Percentiles rank a stretch among this genome's conserved stretches.
These are phyloP conservation scores for Drosophila sp. DNA, from an alignment of 1,140 invertebrate species.

Conservation along the genomic window DNA sequence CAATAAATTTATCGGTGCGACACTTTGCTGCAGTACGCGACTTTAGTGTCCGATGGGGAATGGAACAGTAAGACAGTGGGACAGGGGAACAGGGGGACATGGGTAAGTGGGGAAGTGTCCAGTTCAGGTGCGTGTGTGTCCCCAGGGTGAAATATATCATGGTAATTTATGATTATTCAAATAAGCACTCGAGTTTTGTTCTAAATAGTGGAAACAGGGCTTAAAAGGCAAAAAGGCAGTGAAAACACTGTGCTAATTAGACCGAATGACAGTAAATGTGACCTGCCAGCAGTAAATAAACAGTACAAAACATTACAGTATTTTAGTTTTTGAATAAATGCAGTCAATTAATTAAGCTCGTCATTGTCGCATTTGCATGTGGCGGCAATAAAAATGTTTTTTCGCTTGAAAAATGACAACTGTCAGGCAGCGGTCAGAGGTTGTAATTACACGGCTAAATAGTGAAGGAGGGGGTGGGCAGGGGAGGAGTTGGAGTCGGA, in stretches of 20 bases:
- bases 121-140: conserved; percentile 33
- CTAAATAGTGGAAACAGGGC: conserved; percentile 19
- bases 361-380: conserved; percentile 76
- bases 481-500: too few relatives aligned
- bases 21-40: conserved; percentile 63
- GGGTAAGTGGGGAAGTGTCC: conserved; percentile 10
- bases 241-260: conserved; percentile 58
- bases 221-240: background rate
- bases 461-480: background rate
- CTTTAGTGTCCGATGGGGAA: conserved; percentile 5
- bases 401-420: conserved; percentile 75
- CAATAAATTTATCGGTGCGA: conserved; percentile 65
- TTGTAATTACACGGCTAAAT: conserved; percentile 61
- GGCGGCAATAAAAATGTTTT: conserved; percentile 62
- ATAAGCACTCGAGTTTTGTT: conserved; percentile 46
- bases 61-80: too few relatives aligned
- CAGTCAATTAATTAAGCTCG: conserved; percentile 73
- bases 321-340: conserved; percentile 60
- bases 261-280: conserved; percentile 64
- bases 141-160: conserved; percentile 63
- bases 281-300: conserved; percentile 61
- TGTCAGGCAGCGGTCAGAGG: conserved; percentile 48
- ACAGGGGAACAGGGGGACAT: too few relatives aligned
- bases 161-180: conserved; percentile 78
- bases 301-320: conserved; percentile 5